Evolutionary conservation across 2,113 vertebrate species (phyloP).

Genomic region (Sceloporus tristichus): DNA sequence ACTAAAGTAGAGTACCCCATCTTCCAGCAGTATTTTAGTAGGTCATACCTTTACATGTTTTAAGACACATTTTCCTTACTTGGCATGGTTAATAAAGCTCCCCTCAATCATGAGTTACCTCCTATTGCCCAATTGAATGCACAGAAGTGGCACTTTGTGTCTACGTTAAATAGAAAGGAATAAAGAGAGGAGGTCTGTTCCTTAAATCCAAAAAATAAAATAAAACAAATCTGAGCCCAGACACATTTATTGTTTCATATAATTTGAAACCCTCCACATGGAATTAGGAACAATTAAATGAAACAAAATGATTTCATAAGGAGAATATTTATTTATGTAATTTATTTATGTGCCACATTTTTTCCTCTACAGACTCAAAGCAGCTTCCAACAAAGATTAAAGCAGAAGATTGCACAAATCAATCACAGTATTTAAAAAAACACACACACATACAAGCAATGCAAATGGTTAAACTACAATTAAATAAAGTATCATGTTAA

Average conservation of each 20-base stretch:
- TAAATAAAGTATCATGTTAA: too few relatives aligned
- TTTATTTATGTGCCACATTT: too few relatives aligned
- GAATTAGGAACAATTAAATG: not conserved
- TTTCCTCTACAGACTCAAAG: too few relatives aligned
- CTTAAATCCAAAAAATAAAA: too few relatives aligned
- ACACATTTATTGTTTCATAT: not conserved
- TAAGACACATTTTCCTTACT: not conserved
- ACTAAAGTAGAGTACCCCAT: conserved; percentile 2
- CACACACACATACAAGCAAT: too few relatives aligned
- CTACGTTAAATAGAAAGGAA: not conserved
- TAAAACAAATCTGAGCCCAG: too few relatives aligned
- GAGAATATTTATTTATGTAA: not conserved
- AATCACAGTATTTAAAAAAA: too few relatives aligned
- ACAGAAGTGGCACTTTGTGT: not conserved
- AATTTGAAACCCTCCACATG: not conserved
- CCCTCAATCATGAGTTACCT: not conserved
- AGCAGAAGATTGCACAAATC: too few relatives aligned
- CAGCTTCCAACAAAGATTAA: too few relatives aligned
- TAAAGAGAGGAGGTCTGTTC: not conserved
- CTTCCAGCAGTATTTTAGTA: conserved; percentile 29
- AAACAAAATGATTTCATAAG: not conserved
- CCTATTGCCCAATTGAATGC: not conserved
- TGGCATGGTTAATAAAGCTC: not conserved
- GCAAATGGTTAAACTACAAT: too few relatives aligned
- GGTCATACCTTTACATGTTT: not conserved